These are phyloP conservation scores for Python bivittatus DNA, from an alignment of 2,113 vertebrate genomes.

Conservation along the genomic window DNA sequence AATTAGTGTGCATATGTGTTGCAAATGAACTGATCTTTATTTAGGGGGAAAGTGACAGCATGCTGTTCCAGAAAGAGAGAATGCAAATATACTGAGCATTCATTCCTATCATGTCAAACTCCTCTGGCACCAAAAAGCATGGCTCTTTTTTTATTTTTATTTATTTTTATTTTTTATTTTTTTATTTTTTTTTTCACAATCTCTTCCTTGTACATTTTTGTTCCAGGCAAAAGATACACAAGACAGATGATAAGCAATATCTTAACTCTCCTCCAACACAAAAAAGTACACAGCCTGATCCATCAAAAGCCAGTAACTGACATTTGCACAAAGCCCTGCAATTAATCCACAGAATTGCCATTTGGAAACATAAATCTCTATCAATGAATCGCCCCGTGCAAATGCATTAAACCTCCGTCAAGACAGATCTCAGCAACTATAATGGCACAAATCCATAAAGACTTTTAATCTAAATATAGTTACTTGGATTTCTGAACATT, in stretches of 20 bases:
- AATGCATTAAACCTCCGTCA: not conserved
- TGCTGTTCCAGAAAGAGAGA: not conserved
- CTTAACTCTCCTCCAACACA: slow-evolving; percentile 45
- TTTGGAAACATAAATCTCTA: slow-evolving; percentile 53
- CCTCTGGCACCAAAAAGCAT: slow-evolving; percentile 10
- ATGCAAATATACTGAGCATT: slow-evolving; percentile 10
- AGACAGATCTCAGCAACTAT: not conserved
- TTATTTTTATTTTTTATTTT: not conserved
- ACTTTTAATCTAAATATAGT: not conserved
- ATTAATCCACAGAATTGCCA: slow-evolving; percentile 52
- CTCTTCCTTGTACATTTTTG: slow-evolving; percentile 40
- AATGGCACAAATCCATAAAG: not conserved
- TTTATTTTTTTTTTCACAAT: not conserved
- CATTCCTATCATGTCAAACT: slow-evolving; percentile 11
- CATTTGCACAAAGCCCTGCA: slow-evolving; percentile 51
- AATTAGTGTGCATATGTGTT: not conserved
- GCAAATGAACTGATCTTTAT: slow-evolving; percentile 26
- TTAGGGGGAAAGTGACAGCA: not conserved
- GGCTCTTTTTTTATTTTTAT: slow-evolving; percentile 27
- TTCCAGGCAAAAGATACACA: slow-evolving; percentile 41
- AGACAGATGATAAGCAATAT: slow-evolving; percentile 56
- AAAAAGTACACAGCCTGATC: slow-evolving; percentile 38
- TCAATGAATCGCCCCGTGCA: slow-evolving; percentile 39
- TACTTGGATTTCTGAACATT: not conserved
- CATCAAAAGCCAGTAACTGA: slow-evolving; percentile 55